phyloP scores from a whole-genome alignment of 2,797 vertebrate species.

The Morus bassanus region DNA sequence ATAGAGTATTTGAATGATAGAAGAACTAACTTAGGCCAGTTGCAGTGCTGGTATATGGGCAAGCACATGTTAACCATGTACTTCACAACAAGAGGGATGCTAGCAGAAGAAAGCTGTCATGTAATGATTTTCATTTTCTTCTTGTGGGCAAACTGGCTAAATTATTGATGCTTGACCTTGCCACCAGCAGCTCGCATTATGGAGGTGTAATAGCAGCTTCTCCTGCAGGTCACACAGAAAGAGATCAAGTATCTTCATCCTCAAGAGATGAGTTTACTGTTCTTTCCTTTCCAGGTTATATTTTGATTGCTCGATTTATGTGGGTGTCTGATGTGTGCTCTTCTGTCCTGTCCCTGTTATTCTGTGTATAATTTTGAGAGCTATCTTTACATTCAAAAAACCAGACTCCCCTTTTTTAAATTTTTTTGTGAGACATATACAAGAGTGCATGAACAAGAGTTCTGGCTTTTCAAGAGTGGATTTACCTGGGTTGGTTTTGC shows the following conservation, averaged over 20 bases:
- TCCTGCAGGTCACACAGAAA: neutral
- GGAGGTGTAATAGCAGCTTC: slow-evolving; percentile 37
- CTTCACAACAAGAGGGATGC: neutral
- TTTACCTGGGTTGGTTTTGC: neutral
- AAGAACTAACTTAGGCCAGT: neutral
- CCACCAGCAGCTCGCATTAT: neutral
- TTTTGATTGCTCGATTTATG: neutral
- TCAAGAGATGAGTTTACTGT: neutral
- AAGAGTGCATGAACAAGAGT: neutral
- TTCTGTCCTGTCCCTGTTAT: neutral
- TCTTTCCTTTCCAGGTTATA: neutral
- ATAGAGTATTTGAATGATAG: neutral
- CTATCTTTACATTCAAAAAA: neutral
- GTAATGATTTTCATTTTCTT: neutral
- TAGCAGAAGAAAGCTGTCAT: neutral
- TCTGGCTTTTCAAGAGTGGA: neutral
- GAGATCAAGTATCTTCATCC: slow-evolving; percentile 1
- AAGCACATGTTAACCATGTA: neutral
- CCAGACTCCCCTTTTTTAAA: rapidly evolving
- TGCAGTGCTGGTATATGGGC: neutral
- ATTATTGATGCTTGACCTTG: slow-evolving; percentile 47
- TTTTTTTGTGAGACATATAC: neutral
- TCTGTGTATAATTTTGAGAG: neutral
- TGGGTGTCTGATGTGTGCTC: neutral
- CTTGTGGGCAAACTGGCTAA: neutral